Percentiles rank a stretch among this genome's conserved stretches.
phyloP scores from a whole-genome alignment of 2,888 invertebrate genomes.

The Pseudococcus longispinus region DNA sequence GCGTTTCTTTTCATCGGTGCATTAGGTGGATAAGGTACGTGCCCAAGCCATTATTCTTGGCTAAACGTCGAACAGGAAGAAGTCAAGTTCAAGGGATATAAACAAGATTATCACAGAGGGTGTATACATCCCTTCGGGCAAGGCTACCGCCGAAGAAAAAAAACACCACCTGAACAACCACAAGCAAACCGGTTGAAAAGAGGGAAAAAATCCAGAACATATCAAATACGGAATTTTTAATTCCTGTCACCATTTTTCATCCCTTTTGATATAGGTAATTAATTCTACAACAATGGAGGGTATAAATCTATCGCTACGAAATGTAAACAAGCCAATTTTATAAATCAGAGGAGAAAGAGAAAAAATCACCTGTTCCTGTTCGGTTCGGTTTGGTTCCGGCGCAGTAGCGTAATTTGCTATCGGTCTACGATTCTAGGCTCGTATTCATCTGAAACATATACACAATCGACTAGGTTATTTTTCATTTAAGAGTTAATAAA shows the following conservation, averaged over 20 bases:
- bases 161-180: constrained; percentile 1
- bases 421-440: not conserved
- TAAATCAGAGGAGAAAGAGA: not conserved
- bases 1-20: not conserved
- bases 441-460: not conserved
- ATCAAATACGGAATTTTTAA: not conserved
- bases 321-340: constrained; percentile 21
- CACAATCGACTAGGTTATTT: constrained; percentile 4
- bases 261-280: not conserved
- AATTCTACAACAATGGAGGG: not conserved
- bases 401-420: not conserved
- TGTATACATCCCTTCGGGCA: constrained; percentile 10
- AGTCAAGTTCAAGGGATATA: constrained; percentile 1
- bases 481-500: constrained; percentile 35
- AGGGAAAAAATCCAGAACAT: not conserved
- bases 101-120: not conserved
- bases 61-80: not conserved
- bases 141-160: not conserved
- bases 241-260: constrained; percentile 5
- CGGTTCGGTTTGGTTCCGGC: not conserved
- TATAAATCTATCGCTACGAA: not conserved
- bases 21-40: not conserved
- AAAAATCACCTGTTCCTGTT: constrained; percentile 3
- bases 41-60: not conserved
- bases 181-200: not conserved